A percentile compares a stretch with the other conserved stretches of the same genome.
Evolutionary conservation across 2,888 invertebrate genomes (phyloP).

Genomic region (Odontocerum albicorne): DNA sequence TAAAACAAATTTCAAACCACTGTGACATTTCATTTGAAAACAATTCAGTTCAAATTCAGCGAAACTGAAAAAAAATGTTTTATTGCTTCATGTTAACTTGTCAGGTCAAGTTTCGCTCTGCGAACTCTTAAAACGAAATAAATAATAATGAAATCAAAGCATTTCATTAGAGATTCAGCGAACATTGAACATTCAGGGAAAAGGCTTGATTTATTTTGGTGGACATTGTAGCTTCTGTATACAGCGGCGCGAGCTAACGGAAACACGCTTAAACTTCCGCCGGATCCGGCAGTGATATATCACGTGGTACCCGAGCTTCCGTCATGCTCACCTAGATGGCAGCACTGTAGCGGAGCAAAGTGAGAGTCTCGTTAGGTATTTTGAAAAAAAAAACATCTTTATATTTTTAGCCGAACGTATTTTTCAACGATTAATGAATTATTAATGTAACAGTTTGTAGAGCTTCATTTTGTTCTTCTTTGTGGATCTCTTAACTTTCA

Average conservation of each 20-base stretch:
- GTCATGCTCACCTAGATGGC: conserved; percentile 30
- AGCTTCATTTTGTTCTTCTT: not conserved
- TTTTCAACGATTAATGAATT: conserved; percentile 20
- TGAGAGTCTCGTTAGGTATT: too few species aligned
- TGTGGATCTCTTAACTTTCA: too few species aligned
- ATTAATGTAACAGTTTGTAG: conserved; percentile 21
- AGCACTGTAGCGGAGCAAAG: conserved; percentile 18
- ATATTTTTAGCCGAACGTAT: too few species aligned
- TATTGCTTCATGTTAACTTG: too few species aligned
- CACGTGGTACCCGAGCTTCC: conserved; percentile 31
- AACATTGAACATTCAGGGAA: conserved; percentile 10
- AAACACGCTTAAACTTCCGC: conserved; percentile 35
- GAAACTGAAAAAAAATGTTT: too few species aligned
- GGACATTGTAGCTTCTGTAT: conserved; percentile 28
- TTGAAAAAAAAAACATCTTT: conserved; percentile 1
- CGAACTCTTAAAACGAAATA: too few species aligned
- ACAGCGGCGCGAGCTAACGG: conserved; percentile 30
- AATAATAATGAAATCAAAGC: too few species aligned
- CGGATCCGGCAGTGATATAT: conserved; percentile 28
- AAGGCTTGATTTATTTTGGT: conserved; percentile 25
- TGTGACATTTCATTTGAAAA: too few species aligned
- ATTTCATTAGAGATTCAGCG: conserved; percentile 16
- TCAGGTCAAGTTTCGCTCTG: too few species aligned
- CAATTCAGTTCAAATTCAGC: too few species aligned
- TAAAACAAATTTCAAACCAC: too few species aligned